phyloP scores from a whole-genome alignment of 37 sponge, comb jelly and placozoan species.

The Agelas oroides region DNA sequence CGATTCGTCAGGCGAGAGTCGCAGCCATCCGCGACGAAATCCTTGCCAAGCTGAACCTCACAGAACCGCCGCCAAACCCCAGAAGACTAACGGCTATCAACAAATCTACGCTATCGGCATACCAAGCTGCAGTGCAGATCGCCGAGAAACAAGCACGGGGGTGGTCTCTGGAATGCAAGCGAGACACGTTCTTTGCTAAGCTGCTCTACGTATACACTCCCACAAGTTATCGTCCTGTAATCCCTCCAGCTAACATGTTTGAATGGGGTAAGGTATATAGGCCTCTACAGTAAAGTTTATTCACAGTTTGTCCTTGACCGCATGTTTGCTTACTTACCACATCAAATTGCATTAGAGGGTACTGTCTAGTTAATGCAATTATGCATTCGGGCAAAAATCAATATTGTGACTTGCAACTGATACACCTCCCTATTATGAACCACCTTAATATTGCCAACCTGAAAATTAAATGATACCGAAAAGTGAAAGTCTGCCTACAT shows the following conservation, averaged over 20 bases:
- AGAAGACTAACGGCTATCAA: not conserved
- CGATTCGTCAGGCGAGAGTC: not conserved
- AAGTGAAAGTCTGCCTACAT: no score
- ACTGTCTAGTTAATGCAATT: no score
- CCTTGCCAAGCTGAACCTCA: not conserved
- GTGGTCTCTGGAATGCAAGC: not conserved
- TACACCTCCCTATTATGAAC: no score
- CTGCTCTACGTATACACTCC: slow-evolving; percentile 4
- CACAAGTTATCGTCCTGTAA: not conserved
- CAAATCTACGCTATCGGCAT: not conserved
- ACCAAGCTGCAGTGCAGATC: not conserved
- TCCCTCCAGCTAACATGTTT: not conserved
- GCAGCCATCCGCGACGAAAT: slow-evolving; percentile 13
- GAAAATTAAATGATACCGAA: no score
- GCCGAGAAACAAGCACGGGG: not conserved
- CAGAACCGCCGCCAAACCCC: not conserved
- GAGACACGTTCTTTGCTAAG: slow-evolving; percentile 6
- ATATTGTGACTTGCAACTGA: no score
- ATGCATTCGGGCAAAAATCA: no score
- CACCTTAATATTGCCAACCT: no score
- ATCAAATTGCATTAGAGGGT: no score
- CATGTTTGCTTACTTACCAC: no score
- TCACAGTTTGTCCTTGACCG: no score
- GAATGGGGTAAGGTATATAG: slow-evolving; percentile 36
- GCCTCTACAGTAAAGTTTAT: no score